These are phyloP conservation scores for Glossophaga mutica DNA, from an alignment of 2,797 vertebrate species.

Conservation along the genomic window DNA sequence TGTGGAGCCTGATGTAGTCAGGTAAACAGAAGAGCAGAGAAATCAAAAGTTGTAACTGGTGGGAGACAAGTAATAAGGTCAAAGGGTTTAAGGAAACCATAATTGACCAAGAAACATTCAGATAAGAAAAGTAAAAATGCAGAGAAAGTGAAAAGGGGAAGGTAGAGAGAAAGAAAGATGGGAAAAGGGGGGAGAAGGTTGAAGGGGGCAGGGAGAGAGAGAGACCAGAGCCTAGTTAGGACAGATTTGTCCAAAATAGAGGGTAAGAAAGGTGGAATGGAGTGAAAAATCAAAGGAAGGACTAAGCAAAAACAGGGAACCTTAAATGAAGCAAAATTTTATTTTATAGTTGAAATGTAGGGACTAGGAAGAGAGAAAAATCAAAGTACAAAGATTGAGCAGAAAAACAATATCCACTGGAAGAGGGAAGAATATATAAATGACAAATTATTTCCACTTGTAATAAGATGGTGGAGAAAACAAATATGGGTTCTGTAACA, in stretches of 20 bases:
- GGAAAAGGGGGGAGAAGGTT: not conserved
- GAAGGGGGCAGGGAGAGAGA: not conserved
- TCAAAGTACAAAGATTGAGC: not conserved
- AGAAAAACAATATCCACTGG: not conserved
- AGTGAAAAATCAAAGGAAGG: not conserved
- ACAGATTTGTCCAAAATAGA: not conserved
- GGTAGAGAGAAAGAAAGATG: not conserved
- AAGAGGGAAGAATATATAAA: not conserved
- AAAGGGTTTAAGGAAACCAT: not conserved
- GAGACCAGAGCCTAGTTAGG: not conserved
- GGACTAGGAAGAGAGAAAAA: not conserved
- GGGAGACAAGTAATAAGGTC: not conserved
- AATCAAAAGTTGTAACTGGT: not conserved
- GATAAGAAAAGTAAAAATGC: not conserved
- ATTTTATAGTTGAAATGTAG: not conserved
- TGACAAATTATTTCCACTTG: not conserved
- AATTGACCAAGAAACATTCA: not conserved
- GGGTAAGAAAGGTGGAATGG: not conserved
- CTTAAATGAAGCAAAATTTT: not conserved
- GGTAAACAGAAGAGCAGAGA: not conserved
- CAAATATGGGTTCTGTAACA: not conserved
- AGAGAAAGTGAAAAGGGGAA: not conserved
- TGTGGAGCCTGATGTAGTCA: not conserved
- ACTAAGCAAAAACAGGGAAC: not conserved
- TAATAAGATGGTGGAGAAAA: not conserved